Conservation (phyloP, 2,113 vertebrate species). For the Megaceryle torquata region DNA sequence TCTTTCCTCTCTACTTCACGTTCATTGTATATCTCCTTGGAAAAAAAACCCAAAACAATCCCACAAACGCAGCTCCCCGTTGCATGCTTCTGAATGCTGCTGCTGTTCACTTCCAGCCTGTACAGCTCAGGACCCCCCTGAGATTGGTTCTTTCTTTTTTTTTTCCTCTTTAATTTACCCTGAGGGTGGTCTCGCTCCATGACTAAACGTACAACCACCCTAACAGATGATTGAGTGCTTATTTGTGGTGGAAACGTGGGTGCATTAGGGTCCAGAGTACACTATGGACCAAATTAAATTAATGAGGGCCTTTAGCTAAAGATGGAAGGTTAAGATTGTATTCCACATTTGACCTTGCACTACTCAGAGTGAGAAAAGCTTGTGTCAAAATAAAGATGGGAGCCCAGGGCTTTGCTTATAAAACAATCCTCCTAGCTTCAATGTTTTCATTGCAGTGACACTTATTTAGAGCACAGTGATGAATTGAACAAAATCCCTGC, state of each 20-base stretch:
- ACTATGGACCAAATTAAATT: neutral
- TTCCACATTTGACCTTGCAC: neutral
- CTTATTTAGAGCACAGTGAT: neutral
- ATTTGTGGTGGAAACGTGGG: neutral
- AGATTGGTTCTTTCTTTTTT: neutral
- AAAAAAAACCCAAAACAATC: neutral
- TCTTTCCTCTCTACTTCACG: constrained; percentile 22
- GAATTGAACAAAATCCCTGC: neutral
- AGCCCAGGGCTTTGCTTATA: neutral
- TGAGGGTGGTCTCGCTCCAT: constrained; percentile 7
- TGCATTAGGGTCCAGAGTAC: too few relatives aligned
- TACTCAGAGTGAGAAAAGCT: neutral
- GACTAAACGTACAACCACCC: neutral
- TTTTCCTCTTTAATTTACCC: neutral
- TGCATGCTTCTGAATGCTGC: constrained; percentile 9
- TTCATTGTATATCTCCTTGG: neutral
- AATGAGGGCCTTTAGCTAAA: neutral
- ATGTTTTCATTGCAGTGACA: neutral
- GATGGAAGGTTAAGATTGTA: neutral
- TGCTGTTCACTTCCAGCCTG: neutral
- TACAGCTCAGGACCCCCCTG: neutral
- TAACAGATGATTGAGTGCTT: neutral
- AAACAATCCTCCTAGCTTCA: neutral
- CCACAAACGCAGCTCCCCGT: neutral
- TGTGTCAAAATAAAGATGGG: neutral